Evolutionary conservation across 37 sponge, comb jelly and placozoan species (phyloP).

Genomic region (Oopsacas minuta): DNA sequence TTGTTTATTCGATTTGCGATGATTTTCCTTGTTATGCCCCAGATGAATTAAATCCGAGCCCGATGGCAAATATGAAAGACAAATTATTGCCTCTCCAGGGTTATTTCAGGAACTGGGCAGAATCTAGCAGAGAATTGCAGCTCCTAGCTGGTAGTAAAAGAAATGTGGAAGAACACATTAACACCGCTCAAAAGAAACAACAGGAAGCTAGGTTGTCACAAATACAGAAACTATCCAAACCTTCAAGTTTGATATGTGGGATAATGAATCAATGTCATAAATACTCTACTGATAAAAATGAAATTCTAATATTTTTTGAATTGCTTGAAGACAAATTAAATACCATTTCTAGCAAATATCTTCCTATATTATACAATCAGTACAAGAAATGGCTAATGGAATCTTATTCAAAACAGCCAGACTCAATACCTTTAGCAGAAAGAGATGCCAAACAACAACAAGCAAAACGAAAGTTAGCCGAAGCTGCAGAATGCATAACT

Average conservation of each 20-base stretch:
- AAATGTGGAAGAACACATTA: not conserved
- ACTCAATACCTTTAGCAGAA: not conserved
- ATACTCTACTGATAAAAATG: not conserved
- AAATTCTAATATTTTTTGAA: not conserved
- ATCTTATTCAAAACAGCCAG: not conserved
- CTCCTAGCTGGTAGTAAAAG: not conserved
- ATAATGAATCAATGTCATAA: not conserved
- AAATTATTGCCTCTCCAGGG: constrained; percentile 27
- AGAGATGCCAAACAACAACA: not conserved
- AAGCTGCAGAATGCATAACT: not conserved
- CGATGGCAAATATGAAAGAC: not conserved
- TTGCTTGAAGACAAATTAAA: not conserved
- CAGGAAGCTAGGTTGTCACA: not conserved
- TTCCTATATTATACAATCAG: not conserved
- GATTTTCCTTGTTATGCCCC: not conserved
- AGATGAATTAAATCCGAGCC: too few species aligned
- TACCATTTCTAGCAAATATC: not conserved
- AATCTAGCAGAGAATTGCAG: not conserved
- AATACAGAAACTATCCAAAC: not conserved
- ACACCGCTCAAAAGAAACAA: not conserved
- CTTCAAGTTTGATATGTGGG: not conserved
- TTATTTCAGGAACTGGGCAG: not conserved
- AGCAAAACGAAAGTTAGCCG: not conserved
- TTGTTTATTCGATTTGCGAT: not conserved
- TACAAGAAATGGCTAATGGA: not conserved